Percentiles rank a stretch among this genome's conserved stretches.
Evolutionary conservation across 2,113 vertebrate species (phyloP).

Genomic region (Tetrax tetrax): DNA sequence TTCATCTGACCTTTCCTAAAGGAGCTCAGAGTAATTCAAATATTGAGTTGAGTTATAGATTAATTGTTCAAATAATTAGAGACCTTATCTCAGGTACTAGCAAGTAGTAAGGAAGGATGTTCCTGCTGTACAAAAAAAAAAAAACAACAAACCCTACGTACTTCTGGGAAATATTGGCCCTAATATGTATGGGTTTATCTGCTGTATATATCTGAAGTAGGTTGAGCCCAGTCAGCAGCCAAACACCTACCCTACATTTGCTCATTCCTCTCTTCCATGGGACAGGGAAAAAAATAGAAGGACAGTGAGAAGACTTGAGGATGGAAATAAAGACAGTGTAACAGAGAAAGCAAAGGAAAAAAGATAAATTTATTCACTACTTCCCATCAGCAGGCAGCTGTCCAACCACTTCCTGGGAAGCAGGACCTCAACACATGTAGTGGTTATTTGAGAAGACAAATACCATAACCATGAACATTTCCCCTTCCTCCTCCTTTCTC

Average conservation of each 20-base stretch:
- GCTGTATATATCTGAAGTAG: not conserved
- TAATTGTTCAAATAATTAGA: not conserved
- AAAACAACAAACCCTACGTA: not conserved
- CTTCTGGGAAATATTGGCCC: not conserved
- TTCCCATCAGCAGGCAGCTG: not conserved
- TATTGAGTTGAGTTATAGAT: not conserved
- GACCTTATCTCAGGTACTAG: not conserved
- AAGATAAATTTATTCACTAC: not conserved
- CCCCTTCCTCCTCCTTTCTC: too few species aligned
- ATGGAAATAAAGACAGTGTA: rapidly evolving
- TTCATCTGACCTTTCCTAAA: not conserved
- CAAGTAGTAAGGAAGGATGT: not conserved
- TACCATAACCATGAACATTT: too few species aligned
- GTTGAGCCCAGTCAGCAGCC: not conserved
- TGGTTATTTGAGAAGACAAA: not conserved
- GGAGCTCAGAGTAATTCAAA: not conserved
- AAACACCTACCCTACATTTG: not conserved
- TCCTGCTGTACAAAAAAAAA: not conserved
- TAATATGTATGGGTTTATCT: rapidly evolving
- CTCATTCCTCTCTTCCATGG: not conserved
- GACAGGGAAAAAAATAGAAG: not conserved
- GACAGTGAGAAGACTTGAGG: not conserved
- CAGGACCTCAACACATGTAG: rapidly evolving
- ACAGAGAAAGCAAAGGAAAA: not conserved
- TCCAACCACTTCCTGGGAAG: not conserved